These are phyloP conservation scores for Lemur catta DNA, from an alignment of 2,797 vertebrate genomes.

Conservation along the genomic window DNA sequence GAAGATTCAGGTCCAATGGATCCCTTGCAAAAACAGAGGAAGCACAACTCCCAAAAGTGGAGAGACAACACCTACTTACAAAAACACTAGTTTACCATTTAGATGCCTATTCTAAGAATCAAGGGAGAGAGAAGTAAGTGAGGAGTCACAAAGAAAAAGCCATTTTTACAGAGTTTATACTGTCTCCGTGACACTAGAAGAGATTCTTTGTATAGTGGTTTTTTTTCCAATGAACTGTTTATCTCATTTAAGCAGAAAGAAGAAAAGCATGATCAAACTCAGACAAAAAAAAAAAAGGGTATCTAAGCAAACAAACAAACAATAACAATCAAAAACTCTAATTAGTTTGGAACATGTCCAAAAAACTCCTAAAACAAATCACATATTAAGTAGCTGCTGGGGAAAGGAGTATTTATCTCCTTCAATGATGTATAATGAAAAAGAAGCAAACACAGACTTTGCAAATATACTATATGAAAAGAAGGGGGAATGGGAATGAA, in stretches of 20 bases:
- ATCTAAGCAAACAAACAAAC: neutral
- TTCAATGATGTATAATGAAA: neutral
- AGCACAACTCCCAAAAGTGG: neutral
- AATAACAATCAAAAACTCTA: slow-evolving; percentile 15
- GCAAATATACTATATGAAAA: neutral
- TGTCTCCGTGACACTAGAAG: neutral
- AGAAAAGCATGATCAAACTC: neutral
- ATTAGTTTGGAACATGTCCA: neutral
- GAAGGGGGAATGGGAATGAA: neutral
- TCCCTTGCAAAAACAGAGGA: neutral
- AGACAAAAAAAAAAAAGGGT: neutral
- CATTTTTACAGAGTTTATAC: neutral
- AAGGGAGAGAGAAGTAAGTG: neutral
- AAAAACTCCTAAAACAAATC: neutral
- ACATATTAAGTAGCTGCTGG: neutral
- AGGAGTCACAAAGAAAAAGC: neutral
- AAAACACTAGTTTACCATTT: neutral
- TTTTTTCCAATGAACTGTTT: neutral
- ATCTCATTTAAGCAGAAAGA: neutral
- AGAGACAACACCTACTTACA: neutral
- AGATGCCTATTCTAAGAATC: neutral
- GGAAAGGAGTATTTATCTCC: neutral
- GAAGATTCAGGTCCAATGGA: neutral
- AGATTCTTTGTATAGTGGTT: neutral
- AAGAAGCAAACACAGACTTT: neutral